A percentile compares a stretch with the other conserved stretches of the same genome.
These are phyloP conservation scores for Ceraclea dissimilis DNA, from an alignment of 2,888 invertebrate species.

Conservation along the genomic window DNA sequence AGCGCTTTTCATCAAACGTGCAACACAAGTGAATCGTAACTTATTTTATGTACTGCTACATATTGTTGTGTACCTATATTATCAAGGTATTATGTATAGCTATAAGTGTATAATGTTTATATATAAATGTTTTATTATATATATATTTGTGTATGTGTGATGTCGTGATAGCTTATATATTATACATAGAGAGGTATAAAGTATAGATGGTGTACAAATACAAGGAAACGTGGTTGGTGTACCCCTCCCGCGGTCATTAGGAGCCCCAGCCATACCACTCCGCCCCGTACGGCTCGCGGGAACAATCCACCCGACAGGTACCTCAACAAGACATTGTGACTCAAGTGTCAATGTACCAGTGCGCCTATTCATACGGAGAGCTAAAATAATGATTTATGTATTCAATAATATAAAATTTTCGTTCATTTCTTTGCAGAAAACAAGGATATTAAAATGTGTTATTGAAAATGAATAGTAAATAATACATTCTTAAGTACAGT, in stretches of 20 bases:
- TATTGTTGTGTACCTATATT: too few relatives aligned
- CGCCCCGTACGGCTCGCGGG: constrained; percentile 11
- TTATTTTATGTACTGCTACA: too few relatives aligned
- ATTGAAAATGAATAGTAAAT: too few relatives aligned
- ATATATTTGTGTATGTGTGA: neutral
- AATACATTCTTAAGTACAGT: too few relatives aligned
- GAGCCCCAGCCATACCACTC: constrained; percentile 28
- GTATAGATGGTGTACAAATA: constrained; percentile 1
- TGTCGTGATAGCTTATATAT: neutral
- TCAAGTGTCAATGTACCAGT: constrained; percentile 1
- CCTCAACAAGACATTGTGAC: neutral
- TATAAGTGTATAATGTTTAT: too few relatives aligned
- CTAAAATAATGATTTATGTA: too few relatives aligned
- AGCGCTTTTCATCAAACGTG: neutral
- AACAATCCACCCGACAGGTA: constrained; percentile 12
- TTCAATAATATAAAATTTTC: too few relatives aligned
- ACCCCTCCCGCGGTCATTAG: constrained; percentile 53
- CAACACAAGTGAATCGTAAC: too few relatives aligned
- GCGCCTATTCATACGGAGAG: neutral
- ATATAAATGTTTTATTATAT: neutral
- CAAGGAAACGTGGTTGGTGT: constrained; percentile 2
- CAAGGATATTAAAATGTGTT: too few relatives aligned
- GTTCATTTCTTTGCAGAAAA: too few relatives aligned
- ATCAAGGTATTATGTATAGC: too few relatives aligned
- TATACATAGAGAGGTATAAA: neutral